Evolutionary conservation across 2,888 invertebrate genomes (phyloP).

Genomic region (Volucella inanis): DNA sequence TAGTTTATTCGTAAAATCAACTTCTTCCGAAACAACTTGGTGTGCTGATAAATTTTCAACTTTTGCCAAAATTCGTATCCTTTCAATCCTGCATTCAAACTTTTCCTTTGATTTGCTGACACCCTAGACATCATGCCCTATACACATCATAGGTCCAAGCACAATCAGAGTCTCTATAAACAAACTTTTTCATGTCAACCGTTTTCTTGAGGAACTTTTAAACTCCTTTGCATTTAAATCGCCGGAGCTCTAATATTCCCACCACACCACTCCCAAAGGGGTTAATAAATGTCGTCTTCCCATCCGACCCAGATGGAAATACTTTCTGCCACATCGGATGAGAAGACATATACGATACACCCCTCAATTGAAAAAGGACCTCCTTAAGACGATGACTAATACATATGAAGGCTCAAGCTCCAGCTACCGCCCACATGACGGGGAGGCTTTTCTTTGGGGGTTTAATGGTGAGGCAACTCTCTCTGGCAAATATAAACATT

Average conservation of each 20-base stretch:
- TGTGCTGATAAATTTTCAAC: conserved; percentile 52
- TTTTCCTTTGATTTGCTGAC: conserved; percentile 39
- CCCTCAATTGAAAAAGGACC: conserved; percentile 46
- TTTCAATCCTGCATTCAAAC: background rate
- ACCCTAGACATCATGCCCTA: background rate
- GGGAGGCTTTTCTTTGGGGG: background rate
- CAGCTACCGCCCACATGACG: conserved; percentile 8
- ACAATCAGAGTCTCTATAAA: background rate
- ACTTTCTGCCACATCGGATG: conserved; percentile 7
- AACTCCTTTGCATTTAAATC: conserved; percentile 67
- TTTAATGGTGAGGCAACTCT: conserved; percentile 24
- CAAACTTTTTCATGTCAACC: conserved; percentile 58
- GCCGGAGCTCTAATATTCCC: background rate
- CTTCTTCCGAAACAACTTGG: conserved; percentile 63
- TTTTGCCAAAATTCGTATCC: conserved; percentile 27
- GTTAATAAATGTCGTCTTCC: conserved; percentile 59
- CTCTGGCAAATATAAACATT: conserved; percentile 72
- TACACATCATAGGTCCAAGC: background rate
- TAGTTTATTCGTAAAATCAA: conserved; percentile 55
- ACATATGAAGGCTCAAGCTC: conserved; percentile 32
- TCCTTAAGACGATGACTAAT: conserved; percentile 23
- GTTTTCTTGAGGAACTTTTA: conserved; percentile 59
- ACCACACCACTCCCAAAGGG: conserved; percentile 33
- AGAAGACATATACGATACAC: conserved; percentile 51
- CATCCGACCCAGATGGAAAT: conserved; percentile 4